These are phyloP conservation scores for Leptobrachium leishanense DNA, from an alignment of 2,113 vertebrate species.

Conservation along the genomic window DNA sequence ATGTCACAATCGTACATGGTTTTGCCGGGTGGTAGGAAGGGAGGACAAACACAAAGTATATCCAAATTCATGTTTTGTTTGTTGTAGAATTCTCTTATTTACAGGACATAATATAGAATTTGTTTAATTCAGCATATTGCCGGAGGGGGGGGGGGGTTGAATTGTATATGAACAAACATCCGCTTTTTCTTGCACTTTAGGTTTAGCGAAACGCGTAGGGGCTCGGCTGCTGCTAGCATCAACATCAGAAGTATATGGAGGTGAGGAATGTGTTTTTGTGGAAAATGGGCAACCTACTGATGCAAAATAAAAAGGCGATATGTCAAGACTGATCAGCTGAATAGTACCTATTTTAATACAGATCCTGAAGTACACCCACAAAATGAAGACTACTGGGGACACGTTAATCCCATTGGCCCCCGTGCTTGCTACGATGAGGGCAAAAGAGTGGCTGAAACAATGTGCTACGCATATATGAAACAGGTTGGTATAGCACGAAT, in stretches of 20 bases:
- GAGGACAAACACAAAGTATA: too few species aligned
- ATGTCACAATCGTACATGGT: too few species aligned
- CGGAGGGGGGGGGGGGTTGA: too few species aligned
- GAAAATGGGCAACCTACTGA: neutral
- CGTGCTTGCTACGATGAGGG: conserved; percentile 98
- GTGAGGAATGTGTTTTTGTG: conserved; percentile 65
- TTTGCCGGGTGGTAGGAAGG: too few species aligned
- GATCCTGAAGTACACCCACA: conserved; percentile 98
- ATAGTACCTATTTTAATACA: conserved; percentile 42
- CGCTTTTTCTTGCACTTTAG: conserved; percentile 60
- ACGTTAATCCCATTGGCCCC: conserved; percentile 95
- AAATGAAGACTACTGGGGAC: conserved; percentile 97
- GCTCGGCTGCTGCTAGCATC: conserved; percentile 94
- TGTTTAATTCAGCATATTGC: too few species aligned
- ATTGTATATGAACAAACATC: too few species aligned
- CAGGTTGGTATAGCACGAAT: conserved; percentile 74
- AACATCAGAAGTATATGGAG: conserved; percentile 96
- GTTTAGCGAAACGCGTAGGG: conserved; percentile 93
- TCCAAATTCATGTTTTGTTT: too few species aligned
- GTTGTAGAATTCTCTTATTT: too few species aligned
- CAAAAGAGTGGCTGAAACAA: conserved; percentile 94
- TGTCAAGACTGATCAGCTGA: neutral
- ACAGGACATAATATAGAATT: too few species aligned
- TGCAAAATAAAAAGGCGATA: neutral
- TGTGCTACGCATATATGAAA: conserved; percentile 99